Evolutionary conservation across 2,888 invertebrate genomes (phyloP).

Genomic region (Chalcis sispes): DNA sequence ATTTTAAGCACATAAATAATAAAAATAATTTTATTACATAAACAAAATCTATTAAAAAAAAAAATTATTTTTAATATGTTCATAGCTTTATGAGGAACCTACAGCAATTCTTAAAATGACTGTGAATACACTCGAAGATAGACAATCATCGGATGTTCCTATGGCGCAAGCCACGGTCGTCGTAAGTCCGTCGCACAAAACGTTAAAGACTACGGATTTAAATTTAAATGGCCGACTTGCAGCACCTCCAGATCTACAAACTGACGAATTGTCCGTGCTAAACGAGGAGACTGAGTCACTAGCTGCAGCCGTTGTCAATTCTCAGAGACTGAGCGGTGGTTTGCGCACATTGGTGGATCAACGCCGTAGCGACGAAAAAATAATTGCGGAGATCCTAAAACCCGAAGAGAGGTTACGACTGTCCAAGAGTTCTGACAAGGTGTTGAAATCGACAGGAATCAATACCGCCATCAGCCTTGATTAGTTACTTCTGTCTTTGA

Average conservation of each 20-base stretch:
- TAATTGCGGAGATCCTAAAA: conserved; percentile 74
- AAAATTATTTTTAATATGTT: conserved; percentile 25
- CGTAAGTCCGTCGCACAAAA: conserved; percentile 31
- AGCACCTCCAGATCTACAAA: conserved; percentile 49
- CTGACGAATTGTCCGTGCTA: conserved; percentile 64
- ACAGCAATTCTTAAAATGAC: conserved; percentile 62
- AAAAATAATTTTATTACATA: neutral
- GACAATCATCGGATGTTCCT: conserved; percentile 49
- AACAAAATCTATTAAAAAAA: conserved; percentile 3
- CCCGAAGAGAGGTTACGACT: conserved; percentile 70
- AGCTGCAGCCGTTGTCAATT: conserved; percentile 45
- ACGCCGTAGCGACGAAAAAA: conserved; percentile 72
- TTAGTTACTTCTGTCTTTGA: conserved; percentile 66
- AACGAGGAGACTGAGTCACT: conserved; percentile 63
- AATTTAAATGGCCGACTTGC: conserved; percentile 68
- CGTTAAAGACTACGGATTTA: conserved; percentile 62
- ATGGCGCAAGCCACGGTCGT: neutral
- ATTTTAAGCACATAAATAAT: neutral
- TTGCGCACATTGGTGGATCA: conserved; percentile 58
- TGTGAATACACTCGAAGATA: conserved; percentile 34
- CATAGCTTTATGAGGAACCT: conserved; percentile 74
- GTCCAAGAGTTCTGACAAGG: conserved; percentile 67
- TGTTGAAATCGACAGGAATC: conserved; percentile 71
- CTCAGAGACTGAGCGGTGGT: conserved; percentile 59
- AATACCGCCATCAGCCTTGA: conserved; percentile 75